A percentile compares a stretch with the other conserved stretches of the same genome.
Evolutionary conservation across 92 coral and sea anemone genomes (phyloP).

Genomic region (Scolanthus callimorphus): DNA sequence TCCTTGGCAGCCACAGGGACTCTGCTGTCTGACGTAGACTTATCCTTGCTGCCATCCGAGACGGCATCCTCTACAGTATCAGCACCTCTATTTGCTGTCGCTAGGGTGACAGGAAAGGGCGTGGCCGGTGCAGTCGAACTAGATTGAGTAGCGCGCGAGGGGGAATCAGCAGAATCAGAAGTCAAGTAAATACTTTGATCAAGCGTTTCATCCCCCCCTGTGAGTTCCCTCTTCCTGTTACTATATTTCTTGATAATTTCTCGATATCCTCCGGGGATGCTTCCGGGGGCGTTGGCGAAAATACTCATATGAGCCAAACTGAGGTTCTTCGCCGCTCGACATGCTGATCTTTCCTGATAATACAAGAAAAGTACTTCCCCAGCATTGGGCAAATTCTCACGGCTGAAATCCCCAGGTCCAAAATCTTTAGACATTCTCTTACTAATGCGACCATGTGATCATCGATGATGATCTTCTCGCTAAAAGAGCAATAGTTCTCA

Average conservation of each 20-base stretch:
- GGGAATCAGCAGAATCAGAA: no score
- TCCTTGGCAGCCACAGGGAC: background rate
- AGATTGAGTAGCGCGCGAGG: no score
- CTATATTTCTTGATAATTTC: background rate
- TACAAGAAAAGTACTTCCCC: constrained; percentile 10
- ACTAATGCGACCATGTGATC: constrained; percentile 28
- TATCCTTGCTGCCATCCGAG: no score
- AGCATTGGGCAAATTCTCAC: constrained; percentile 21
- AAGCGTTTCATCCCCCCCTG: no score
- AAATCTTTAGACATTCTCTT: constrained; percentile 21
- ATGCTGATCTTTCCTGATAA: background rate
- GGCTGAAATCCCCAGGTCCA: constrained; percentile 44
- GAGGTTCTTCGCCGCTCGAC: constrained; percentile 5
- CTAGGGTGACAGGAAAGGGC: no score
- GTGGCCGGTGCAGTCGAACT: no score
- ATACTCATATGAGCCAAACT: constrained; percentile 3
- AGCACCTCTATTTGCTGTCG: background rate
- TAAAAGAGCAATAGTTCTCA: constrained; percentile 78
- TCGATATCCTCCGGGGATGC: background rate
- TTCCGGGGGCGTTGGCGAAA: no score
- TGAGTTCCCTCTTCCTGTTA: no score
- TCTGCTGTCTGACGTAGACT: no score
- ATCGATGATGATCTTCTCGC: constrained; percentile 44
- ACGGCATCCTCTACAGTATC: constrained; percentile 1
- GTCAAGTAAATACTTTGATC: no score